Evolutionary conservation across 2,797 vertebrate species (phyloP).

Genomic region (Megalops cyprinoides): DNA sequence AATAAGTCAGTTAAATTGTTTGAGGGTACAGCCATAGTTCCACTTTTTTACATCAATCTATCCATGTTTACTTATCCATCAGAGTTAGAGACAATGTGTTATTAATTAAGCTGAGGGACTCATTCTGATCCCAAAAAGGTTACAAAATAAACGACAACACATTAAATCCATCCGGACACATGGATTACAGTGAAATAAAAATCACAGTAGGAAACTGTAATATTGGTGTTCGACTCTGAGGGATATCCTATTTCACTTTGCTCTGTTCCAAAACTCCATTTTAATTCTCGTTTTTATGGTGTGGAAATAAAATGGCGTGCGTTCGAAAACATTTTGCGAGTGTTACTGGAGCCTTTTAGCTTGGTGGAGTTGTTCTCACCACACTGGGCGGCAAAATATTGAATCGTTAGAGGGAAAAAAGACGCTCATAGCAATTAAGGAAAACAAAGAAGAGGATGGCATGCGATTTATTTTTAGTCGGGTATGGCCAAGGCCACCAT

Average conservation of each 20-base stretch:
- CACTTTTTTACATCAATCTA: background rate
- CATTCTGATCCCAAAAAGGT: background rate
- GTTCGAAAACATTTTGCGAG: conserved; percentile 7
- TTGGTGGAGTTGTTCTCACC: background rate
- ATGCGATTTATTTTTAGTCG: conserved; percentile 51
- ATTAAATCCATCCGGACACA: background rate
- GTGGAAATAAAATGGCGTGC: background rate
- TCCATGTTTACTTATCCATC: background rate
- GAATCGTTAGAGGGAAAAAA: conserved; percentile 44
- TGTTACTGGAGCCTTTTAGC: background rate
- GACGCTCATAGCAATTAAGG: conserved; percentile 21
- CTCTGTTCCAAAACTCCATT: conserved; percentile 4
- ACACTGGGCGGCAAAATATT: conserved; percentile 27
- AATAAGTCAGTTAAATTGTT: too few species aligned
- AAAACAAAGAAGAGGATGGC: conserved; percentile 31
- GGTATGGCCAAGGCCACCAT: conserved; percentile 53
- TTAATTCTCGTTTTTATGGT: background rate
- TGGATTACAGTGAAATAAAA: too few species aligned
- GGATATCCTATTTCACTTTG: background rate
- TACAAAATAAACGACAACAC: background rate
- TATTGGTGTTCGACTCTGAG: background rate
- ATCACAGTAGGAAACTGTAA: background rate
- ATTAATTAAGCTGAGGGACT: background rate
- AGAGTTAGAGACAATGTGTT: background rate
- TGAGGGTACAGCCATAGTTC: background rate